phyloP scores from a whole-genome alignment of 2,888 invertebrate genomes.

The Acanthococcus lagerstroemiae region DNA sequence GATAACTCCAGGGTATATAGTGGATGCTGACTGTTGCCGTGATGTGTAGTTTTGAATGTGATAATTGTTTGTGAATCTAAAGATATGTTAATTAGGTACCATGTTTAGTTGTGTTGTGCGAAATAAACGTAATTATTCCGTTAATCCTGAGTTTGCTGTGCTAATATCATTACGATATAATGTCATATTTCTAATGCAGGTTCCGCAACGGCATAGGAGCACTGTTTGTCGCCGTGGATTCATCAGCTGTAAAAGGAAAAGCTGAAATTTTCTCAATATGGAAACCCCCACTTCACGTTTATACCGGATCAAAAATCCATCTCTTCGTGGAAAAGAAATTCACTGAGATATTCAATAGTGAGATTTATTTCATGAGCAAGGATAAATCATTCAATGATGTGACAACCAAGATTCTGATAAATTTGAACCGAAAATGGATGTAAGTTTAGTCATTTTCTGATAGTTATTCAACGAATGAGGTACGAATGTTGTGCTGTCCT shows the following conservation, averaged over 20 bases:
- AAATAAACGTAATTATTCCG: too few relatives aligned
- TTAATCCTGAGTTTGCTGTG: too few relatives aligned
- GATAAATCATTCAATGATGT: slow-evolving; percentile 45
- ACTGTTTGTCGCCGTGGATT: slow-evolving; percentile 28
- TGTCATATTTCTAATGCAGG: slow-evolving; percentile 9
- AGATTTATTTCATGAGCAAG: slow-evolving; percentile 44
- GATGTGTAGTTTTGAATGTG: too few relatives aligned
- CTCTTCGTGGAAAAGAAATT: slow-evolving; percentile 20
- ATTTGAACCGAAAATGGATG: slow-evolving; percentile 49
- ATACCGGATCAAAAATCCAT: slow-evolving; percentile 20
- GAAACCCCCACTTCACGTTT: slow-evolving; percentile 21
- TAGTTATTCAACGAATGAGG: too few relatives aligned
- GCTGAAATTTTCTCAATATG: slow-evolving; percentile 28
- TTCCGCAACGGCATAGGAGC: slow-evolving; percentile 28
- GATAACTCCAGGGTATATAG: too few relatives aligned
- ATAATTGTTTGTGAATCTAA: too few relatives aligned
- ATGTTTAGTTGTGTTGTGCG: too few relatives aligned
- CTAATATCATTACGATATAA: neutral
- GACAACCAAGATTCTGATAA: slow-evolving; percentile 47
- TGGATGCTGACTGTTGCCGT: too few relatives aligned
- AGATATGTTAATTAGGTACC: too few relatives aligned
- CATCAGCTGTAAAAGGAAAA: slow-evolving; percentile 25
- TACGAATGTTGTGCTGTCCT: too few relatives aligned
- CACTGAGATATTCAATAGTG: slow-evolving; percentile 23
- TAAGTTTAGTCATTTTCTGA: slow-evolving; percentile 35